Conservation (phyloP, 1,140 invertebrate genomes). For the Trinorchestia longiramus region DNA sequence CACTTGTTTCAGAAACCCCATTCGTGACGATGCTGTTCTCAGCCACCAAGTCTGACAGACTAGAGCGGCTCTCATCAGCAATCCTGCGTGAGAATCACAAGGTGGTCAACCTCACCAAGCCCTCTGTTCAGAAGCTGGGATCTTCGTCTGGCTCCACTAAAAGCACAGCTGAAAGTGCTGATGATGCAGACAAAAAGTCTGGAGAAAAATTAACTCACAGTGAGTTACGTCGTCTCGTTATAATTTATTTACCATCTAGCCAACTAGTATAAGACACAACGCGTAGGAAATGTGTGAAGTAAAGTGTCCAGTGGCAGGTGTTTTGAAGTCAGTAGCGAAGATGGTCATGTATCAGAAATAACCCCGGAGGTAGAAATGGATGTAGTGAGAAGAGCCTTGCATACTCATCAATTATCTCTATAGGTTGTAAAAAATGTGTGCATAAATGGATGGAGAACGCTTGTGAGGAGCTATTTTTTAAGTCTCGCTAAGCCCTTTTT, state of each 20-base stretch:
- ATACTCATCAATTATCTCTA: no score
- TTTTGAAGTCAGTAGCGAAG: no score
- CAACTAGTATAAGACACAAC: no score
- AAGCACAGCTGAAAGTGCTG: neutral
- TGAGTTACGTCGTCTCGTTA: neutral
- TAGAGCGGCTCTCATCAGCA: neutral
- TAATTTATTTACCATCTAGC: neutral
- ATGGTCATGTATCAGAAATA: no score
- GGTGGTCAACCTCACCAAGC: neutral
- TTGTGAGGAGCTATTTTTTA: no score
- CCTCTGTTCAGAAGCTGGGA: neutral
- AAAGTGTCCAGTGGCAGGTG: no score
- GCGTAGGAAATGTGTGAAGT: no score
- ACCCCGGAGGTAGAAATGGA: no score
- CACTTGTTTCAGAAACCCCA: constrained; percentile 8
- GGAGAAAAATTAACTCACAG: neutral
- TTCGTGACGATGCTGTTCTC: constrained; percentile 22
- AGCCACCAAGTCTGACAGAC: neutral
- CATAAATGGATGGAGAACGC: no score
- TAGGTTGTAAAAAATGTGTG: no score
- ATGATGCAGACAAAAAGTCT: neutral
- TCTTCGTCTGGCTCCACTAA: neutral
- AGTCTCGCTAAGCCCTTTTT: no score
- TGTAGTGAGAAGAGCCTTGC: no score
- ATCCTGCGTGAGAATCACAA: constrained; percentile 5